A percentile compares a stretch with the other conserved stretches of the same genome.
Evolutionary conservation across 2,113 vertebrate genomes (phyloP).

Genomic region (Pica pica): DNA sequence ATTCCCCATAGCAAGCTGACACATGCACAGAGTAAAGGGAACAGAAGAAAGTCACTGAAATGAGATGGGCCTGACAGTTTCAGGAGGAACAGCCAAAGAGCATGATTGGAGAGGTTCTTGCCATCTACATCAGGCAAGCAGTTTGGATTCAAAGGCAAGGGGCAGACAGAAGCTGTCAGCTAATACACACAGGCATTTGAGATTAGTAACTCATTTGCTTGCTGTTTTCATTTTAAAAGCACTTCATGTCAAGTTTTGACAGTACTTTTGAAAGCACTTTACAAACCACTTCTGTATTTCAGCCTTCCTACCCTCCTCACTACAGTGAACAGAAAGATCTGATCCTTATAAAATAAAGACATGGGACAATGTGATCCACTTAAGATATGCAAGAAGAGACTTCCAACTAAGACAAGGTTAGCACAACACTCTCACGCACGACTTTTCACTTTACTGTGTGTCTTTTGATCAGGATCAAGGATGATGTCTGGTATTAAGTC

Average conservation of each 20-base stretch:
- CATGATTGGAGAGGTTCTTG: neutral
- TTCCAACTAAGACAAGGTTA: neutral
- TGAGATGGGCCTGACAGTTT: conserved; percentile 36
- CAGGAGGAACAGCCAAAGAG: conserved; percentile 33
- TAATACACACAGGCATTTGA: conserved; percentile 8
- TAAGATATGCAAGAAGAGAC: neutral
- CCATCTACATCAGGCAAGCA: conserved; percentile 9
- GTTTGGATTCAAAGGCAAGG: conserved; percentile 34
- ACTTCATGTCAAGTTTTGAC: conserved; percentile 42
- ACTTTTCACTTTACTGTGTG: neutral
- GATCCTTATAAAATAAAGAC: neutral
- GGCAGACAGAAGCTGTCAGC: conserved; percentile 46
- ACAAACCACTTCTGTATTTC: neutral
- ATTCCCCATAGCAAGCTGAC: conserved; percentile 1
- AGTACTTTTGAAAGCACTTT: conserved; percentile 25
- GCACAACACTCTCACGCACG: neutral
- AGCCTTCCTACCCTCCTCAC: neutral
- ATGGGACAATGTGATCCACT: neutral
- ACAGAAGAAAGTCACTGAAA: conserved; percentile 4
- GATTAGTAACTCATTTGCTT: conserved; percentile 49
- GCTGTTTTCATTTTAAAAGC: conserved; percentile 26
- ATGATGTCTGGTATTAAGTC: neutral
- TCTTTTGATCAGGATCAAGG: neutral
- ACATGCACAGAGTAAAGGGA: neutral
- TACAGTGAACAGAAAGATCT: neutral